Conservation (phyloP, 2,888 invertebrate genomes). For the Dryomyza anilis region DNA sequence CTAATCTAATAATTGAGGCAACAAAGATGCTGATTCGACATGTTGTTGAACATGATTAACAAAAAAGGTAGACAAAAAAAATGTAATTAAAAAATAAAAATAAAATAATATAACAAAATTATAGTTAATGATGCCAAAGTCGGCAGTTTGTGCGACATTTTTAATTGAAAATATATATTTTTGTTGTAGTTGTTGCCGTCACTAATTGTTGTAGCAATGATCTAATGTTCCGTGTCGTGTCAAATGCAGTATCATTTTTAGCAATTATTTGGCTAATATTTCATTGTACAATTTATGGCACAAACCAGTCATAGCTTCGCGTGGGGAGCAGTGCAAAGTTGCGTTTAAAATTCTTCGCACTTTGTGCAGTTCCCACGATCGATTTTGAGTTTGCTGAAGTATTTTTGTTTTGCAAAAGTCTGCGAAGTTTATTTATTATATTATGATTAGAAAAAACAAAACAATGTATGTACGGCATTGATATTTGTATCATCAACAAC, state of each 20-base stretch:
- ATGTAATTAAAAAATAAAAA: not conserved
- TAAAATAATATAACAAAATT: not conserved
- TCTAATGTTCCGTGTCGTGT: not conserved
- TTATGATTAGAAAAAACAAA: too few species aligned
- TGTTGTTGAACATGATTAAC: too few species aligned
- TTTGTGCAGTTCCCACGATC: conserved; percentile 15
- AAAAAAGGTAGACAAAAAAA: not conserved
- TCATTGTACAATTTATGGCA: not conserved
- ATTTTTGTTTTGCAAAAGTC: too few species aligned
- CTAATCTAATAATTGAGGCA: not conserved
- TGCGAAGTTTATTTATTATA: conserved; percentile 26
- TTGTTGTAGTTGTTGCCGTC: not conserved
- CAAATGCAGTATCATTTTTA: not conserved
- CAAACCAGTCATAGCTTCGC: not conserved
- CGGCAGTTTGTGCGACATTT: not conserved
- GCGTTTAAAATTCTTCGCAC: conserved; percentile 14
- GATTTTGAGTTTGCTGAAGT: too few species aligned
- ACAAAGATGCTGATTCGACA: too few species aligned
- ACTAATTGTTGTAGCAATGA: not conserved
- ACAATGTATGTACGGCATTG: too few species aligned
- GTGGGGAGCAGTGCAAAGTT: not conserved
- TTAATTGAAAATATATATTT: not conserved
- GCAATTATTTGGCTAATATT: conserved; percentile 1
- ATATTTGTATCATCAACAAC: too few species aligned
- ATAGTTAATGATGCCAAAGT: not conserved